phyloP scores from a whole-genome alignment of 2,888 invertebrate genomes.

The Chrysomela aeneicollis region DNA sequence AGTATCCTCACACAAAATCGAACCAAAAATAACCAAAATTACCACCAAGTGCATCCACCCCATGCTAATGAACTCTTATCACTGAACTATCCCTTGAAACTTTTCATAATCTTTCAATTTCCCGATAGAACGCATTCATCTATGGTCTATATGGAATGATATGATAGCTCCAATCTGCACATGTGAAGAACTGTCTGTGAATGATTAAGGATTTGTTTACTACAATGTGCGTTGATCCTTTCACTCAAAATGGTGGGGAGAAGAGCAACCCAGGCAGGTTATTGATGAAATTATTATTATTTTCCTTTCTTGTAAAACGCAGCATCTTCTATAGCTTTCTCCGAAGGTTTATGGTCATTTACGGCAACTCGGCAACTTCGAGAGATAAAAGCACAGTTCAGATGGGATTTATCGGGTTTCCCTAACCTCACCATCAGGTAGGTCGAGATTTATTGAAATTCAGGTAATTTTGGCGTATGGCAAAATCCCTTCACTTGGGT shows the following conservation, averaged over 20 bases:
- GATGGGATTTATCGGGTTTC: no score
- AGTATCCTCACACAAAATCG: constrained; percentile 32
- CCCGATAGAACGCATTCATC: neutral
- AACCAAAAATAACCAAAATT: constrained; percentile 30
- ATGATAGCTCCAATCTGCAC: neutral
- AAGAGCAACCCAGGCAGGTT: constrained; percentile 2
- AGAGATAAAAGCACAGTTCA: no score
- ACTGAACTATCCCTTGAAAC: neutral
- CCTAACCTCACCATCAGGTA: no score
- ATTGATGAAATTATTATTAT: neutral
- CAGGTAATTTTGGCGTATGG: no score
- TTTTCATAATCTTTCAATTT: constrained; percentile 2
- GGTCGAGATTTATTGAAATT: no score
- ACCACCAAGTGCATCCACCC: constrained; percentile 23
- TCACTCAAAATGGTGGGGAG: constrained; percentile 42
- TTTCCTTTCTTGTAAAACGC: neutral
- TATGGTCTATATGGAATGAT: neutral
- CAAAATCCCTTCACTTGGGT: no score
- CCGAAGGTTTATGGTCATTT: constrained; percentile 21
- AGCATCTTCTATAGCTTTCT: constrained; percentile 23
- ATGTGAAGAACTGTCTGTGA: constrained; percentile 15
- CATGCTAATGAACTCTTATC: constrained; percentile 10
- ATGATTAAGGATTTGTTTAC: constrained; percentile 36
- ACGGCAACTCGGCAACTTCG: neutral
- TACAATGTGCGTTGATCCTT: constrained; percentile 35